Base-by-base conservation (phyloP, 2,113 vertebrate species). In the Protobothrops mucrosquamatus region DNA sequence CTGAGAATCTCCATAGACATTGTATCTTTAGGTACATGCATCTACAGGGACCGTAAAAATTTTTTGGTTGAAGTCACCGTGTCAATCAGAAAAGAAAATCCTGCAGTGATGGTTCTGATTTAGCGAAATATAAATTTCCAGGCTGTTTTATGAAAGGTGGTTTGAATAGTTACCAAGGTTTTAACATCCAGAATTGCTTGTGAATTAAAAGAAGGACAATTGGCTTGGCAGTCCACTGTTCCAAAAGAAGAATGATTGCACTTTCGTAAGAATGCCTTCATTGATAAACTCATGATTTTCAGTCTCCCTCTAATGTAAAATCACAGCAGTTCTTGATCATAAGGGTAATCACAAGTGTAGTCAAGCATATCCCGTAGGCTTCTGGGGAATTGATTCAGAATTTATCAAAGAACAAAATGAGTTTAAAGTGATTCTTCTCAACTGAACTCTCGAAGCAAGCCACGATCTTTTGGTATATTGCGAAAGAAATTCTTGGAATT, bases 181-280 rank as follows among this genome's bases (percentile, higher is more conserved):
- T 90, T 92, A 6, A 74, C 95, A 88, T 93, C 94, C 85, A 94
- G 92, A 96, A 96, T 88, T 86, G 90, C 48, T 90, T 14, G 48
- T 0, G 46, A 39, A 94, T 95, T 96, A 94, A 91, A 4, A 20
- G 0, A 3, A 94, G 96, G 94, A 94, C 93, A 55, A 34, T 12
- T 14, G 1, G 0, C 87, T 91, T 92, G 57, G 12, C 87, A 59
- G 20, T 29, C 15, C 34, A 56, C 57, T 23, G 87, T 48, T 89
- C 81, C n/a, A n/a, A 81, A 46, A 7, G 9, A 20, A 5, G 39
- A 26, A 85, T 34, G 92, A 11, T 46, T 1, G 0, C 2, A 1
- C 29, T 18, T 34, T 61, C 11, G 43, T 85, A 61, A 94, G 93
- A 94, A 24, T 1, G 39, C 3, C 18, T 93, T 54, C 92, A 86